phyloP scores from a whole-genome alignment of 2,113 vertebrate species.

The Catagonus wagneri region DNA sequence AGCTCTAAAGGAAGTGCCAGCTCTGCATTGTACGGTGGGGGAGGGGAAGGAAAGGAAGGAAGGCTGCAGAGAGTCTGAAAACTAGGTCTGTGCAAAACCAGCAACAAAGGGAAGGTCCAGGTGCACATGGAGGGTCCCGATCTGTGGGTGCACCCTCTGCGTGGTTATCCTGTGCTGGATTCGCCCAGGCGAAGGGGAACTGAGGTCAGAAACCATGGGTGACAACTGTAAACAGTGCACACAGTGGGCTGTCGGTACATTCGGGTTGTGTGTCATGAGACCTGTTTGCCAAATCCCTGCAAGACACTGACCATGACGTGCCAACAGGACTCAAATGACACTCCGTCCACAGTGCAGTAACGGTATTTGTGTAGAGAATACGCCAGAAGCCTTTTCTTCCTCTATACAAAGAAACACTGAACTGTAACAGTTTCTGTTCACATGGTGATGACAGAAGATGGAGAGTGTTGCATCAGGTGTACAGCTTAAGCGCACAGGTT shows the following conservation, averaged over 20 bases:
- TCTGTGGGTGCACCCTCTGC: rapidly evolving
- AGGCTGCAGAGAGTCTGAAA: not conserved
- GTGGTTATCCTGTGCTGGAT: rapidly evolving
- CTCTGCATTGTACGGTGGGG: not conserved
- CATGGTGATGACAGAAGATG: not conserved
- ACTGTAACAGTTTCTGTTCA: not conserved
- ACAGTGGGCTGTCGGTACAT: rapidly evolving
- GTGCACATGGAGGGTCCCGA: not conserved
- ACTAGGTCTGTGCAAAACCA: not conserved
- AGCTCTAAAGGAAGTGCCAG: not conserved
- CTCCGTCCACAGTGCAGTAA: not conserved
- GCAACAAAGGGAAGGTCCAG: not conserved
- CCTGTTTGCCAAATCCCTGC: not conserved
- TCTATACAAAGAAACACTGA: not conserved
- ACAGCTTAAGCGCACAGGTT: not conserved
- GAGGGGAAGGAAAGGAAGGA: not conserved
- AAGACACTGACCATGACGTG: not conserved
- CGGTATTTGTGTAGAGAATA: not conserved
- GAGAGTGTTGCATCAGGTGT: rapidly evolving
- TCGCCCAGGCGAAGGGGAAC: not conserved
- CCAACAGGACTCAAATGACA: not conserved
- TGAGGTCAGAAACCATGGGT: not conserved
- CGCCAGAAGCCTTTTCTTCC: not conserved
- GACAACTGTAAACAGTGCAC: rapidly evolving
- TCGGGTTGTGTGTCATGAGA: not conserved